These are phyloP conservation scores for Acleris emargana DNA, from an alignment of 2,888 invertebrate species.

Conservation along the genomic window DNA sequence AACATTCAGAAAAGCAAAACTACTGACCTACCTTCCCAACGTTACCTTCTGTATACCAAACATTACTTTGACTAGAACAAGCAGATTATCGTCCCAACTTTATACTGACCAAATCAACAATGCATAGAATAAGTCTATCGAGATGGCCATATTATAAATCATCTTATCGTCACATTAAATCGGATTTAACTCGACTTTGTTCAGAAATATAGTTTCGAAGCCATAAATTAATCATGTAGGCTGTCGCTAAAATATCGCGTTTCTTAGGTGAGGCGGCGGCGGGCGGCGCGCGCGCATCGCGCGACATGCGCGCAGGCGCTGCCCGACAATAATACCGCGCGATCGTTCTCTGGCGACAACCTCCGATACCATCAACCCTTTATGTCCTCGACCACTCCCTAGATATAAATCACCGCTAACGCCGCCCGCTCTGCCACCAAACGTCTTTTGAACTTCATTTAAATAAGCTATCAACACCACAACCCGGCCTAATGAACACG, in stretches of 20 bases:
- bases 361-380: conserved; percentile 73
- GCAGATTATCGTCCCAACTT: no score
- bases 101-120: conserved; percentile 25
- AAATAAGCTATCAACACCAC: conserved; percentile 72
- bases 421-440: conserved; percentile 44
- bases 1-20: no score
- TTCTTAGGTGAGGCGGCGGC: conserved; percentile 61
- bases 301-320: conserved; percentile 65
- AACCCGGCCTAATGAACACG: conserved; percentile 70
- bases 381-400: conserved; percentile 59
- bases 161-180: conserved; percentile 76
- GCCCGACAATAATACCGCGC: conserved; percentile 68
- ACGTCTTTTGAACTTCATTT: conserved; percentile 66
- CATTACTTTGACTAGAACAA: no score
- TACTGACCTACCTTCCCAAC: no score
- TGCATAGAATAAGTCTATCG: conserved; percentile 48
- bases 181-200: conserved; percentile 67
- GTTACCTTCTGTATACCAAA: no score
- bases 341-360: conserved; percentile 80
- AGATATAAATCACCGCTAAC: conserved; percentile 71
- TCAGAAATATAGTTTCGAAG: conserved; percentile 70
- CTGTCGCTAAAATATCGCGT: conserved; percentile 81
- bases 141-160: conserved; percentile 69
- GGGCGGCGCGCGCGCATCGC: conserved; percentile 67
- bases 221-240: conserved; percentile 83